Conservation (phyloP, 2,888 invertebrate genomes). For the Ophonus ardosiacus region DNA sequence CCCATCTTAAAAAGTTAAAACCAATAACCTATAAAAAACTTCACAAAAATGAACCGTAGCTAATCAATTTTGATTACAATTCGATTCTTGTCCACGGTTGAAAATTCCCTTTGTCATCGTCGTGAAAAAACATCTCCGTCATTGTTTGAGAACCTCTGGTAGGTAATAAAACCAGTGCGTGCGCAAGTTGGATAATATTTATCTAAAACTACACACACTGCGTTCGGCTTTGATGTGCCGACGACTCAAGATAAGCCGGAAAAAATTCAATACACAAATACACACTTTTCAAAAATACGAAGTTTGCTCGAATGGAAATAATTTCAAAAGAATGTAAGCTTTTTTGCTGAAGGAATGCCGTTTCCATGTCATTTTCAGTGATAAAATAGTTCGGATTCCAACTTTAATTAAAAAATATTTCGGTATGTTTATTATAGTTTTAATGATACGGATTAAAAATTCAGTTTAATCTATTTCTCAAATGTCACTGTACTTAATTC, state of each 20-base stretch:
- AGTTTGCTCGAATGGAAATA: not conserved
- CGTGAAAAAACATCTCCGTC: not conserved
- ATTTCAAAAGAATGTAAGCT: slow-evolving; percentile 10
- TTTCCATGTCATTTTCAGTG: not conserved
- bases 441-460: slow-evolving; percentile 6
- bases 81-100: slow-evolving; percentile 20
- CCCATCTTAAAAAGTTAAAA: not conserved
- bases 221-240: not conserved
- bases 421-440: slow-evolving; percentile 9
- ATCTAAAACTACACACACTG: slow-evolving; percentile 6
- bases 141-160: slow-evolving; percentile 46
- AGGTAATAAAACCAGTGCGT: slow-evolving; percentile 44
- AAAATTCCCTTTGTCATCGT: not conserved
- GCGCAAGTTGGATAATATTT: slow-evolving; percentile 35
- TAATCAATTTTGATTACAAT: slow-evolving; percentile 38
- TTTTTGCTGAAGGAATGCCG: slow-evolving; percentile 15
- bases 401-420: slow-evolving; percentile 26
- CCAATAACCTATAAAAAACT: not conserved
- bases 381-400: slow-evolving; percentile 22
- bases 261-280: slow-evolving; percentile 40
- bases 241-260: not conserved
- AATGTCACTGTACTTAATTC: not conserved
- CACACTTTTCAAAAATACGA: slow-evolving; percentile 8
- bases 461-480: not conserved
- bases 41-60: slow-evolving; percentile 1